Percentiles rank a stretch among this genome's conserved stretches.
Conservation (phyloP, 1,140 invertebrate genomes). For the Sarcophaga peregrina region DNA sequence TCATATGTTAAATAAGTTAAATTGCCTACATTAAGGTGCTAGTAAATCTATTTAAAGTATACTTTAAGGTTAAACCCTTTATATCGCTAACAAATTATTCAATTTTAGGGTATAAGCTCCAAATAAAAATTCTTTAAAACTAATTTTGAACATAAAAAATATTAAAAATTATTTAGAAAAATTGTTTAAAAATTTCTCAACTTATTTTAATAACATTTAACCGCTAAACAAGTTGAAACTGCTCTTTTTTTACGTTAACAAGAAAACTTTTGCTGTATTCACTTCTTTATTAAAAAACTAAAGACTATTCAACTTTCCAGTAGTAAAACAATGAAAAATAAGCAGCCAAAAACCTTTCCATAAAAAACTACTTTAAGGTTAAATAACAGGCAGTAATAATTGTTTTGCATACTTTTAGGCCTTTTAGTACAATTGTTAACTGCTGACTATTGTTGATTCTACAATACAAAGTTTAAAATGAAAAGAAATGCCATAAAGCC, state of each 20-base stretch:
- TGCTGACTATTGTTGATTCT: background rate
- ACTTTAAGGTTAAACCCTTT: background rate
- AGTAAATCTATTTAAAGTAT: too few species aligned
- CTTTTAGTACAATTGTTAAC: background rate
- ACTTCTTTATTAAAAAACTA: constrained; percentile 2
- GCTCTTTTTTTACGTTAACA: too few species aligned
- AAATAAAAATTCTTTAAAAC: background rate
- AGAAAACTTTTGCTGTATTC: background rate
- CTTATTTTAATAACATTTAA: too few species aligned
- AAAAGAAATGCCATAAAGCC: background rate
- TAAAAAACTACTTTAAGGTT: background rate
- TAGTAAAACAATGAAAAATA: background rate
- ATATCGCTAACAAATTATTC: background rate
- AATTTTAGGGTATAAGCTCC: too few species aligned
- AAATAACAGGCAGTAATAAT: background rate
- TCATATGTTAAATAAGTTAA: too few species aligned
- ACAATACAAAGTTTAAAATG: background rate
- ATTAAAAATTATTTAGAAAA: background rate
- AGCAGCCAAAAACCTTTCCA: background rate
- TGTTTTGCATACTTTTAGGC: background rate
- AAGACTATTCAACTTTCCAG: background rate
- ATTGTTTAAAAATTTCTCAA: too few species aligned
- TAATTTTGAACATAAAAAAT: background rate
- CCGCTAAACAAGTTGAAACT: too few species aligned
- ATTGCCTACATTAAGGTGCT: too few species aligned